Percentiles rank a stretch among this genome's conserved stretches.
These are phyloP conservation scores for Glaucopsyche alexis DNA, from an alignment of 2,888 invertebrate species.

Conservation along the genomic window DNA sequence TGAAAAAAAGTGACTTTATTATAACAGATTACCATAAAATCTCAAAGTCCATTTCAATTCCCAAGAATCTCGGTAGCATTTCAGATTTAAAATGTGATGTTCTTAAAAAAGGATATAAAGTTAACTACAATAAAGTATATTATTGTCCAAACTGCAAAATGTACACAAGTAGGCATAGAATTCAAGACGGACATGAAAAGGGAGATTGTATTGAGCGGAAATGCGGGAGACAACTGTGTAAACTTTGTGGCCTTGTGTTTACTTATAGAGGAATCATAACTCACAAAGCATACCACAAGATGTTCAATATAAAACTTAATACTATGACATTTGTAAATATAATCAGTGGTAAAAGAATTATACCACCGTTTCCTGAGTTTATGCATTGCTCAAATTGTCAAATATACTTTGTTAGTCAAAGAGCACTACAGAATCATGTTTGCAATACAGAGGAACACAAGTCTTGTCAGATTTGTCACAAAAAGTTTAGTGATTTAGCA, in stretches of 20 bases:
- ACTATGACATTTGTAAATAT: conserved; percentile 45
- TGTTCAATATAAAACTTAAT: conserved; percentile 38
- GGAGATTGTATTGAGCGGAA: conserved; percentile 20
- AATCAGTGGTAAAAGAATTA: conserved; percentile 36
- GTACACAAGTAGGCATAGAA: conserved; percentile 31
- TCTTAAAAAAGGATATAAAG: background rate
- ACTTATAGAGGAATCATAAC: background rate
- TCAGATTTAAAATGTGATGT: background rate
- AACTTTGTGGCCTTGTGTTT: conserved; percentile 48
- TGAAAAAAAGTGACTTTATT: conserved; percentile 31
- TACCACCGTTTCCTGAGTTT: conserved; percentile 44
- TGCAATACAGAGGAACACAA: conserved; percentile 34
- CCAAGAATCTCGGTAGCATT: background rate
- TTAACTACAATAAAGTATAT: conserved; percentile 1
- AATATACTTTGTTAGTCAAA: conserved; percentile 42
- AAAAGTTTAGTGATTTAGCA: conserved; percentile 41
- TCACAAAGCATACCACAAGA: conserved; percentile 40
- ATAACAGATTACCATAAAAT: conserved; percentile 30
- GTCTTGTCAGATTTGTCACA: conserved; percentile 35
- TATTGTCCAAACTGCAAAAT: conserved; percentile 43
- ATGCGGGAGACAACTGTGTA: conserved; percentile 41
- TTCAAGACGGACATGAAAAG: conserved; percentile 35
- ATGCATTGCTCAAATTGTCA: conserved; percentile 46
- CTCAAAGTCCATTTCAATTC: background rate
- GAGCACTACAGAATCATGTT: conserved; percentile 32